A percentile compares a stretch with the other conserved stretches of the same genome.
These are phyloP conservation scores for Chlorodrepanis virens DNA, from an alignment of 2,113 vertebrate species.

Conservation along the genomic window DNA sequence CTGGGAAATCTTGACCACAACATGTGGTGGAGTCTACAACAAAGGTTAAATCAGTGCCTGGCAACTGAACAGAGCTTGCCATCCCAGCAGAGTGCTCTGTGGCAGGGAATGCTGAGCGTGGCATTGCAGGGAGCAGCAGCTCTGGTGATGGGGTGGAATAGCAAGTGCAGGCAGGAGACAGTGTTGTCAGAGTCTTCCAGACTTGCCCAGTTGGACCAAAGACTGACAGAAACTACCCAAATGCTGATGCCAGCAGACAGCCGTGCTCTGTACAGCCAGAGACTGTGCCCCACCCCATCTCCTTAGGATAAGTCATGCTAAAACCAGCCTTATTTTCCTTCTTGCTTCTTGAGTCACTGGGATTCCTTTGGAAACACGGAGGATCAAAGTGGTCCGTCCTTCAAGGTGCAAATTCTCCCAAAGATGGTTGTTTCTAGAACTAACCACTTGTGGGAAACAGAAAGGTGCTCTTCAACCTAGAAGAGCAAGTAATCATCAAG, in stretches of 20 bases:
- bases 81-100: not conserved
- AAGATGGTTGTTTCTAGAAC: not conserved
- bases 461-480: slow-evolving; percentile 28
- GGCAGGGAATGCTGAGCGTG: not conserved
- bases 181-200: not conserved
- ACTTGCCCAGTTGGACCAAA: not conserved
- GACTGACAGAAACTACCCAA: not conserved
- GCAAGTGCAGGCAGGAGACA: slow-evolving; percentile 7
- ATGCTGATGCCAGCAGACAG: slow-evolving; percentile 18
- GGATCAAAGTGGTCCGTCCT: slow-evolving; percentile 19
- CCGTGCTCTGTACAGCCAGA: not conserved
- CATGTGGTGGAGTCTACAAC: not conserved
- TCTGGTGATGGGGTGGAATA: not conserved
- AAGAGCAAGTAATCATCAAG: slow-evolving; percentile 9
- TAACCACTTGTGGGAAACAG: not conserved
- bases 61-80: not conserved
- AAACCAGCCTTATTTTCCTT: slow-evolving; percentile 51
- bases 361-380: slow-evolving; percentile 4
- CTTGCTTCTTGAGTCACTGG: slow-evolving; percentile 21
- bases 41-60: not conserved
- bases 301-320: slow-evolving; percentile 19
- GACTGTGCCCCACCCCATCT: not conserved
- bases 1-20: not conserved
- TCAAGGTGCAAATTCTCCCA: not conserved
- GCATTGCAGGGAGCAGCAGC: slow-evolving; percentile 13